Percentiles rank a stretch among this genome's conserved stretches.
Conservation (phyloP, 2,888 invertebrate species). For the Agrochola lota region DNA sequence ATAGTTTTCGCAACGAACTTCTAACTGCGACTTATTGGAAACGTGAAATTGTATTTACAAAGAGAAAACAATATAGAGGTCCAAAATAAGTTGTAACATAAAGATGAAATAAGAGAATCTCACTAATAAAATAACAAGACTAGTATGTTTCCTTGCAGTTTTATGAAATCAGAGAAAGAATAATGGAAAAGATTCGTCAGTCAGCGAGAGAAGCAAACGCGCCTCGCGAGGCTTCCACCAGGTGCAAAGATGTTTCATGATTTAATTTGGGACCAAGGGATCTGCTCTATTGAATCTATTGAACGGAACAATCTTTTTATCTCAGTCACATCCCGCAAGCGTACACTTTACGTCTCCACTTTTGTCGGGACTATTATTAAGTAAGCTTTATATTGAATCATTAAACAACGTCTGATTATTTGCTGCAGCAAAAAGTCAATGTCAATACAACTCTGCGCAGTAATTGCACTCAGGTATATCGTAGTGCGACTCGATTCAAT, state of each 20-base stretch:
- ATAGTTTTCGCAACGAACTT: slow-evolving; percentile 43
- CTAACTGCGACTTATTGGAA: slow-evolving; percentile 37
- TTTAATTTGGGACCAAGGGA: slow-evolving; percentile 91
- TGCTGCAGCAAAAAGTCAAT: slow-evolving; percentile 50
- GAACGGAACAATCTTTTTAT: slow-evolving; percentile 87
- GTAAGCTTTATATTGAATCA: slow-evolving; percentile 60
- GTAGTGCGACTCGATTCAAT: slow-evolving; percentile 23
- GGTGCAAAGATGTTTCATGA: slow-evolving; percentile 89
- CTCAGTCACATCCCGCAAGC: slow-evolving; percentile 76
- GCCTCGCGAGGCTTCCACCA: slow-evolving; percentile 82
- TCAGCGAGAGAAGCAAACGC: slow-evolving; percentile 78
- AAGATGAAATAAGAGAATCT: slow-evolving; percentile 21
- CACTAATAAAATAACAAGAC: slow-evolving; percentile 59
- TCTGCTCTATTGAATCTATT: slow-evolving; percentile 89
- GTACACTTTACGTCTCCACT: slow-evolving; percentile 72
- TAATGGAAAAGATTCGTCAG: slow-evolving; percentile 84
- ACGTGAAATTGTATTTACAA: slow-evolving; percentile 36
- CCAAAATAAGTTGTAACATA: slow-evolving; percentile 34
- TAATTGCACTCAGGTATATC: slow-evolving; percentile 18
- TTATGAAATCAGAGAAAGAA: slow-evolving; percentile 78
- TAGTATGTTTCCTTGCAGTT: slow-evolving; percentile 61
- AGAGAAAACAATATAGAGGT: slow-evolving; percentile 33
- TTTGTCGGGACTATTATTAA: slow-evolving; percentile 67
- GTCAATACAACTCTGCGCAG: slow-evolving; percentile 4
- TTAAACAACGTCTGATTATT: slow-evolving; percentile 54